Conservation (phyloP, 2,797 vertebrate genomes). For the Notolabrus celidotus region DNA sequence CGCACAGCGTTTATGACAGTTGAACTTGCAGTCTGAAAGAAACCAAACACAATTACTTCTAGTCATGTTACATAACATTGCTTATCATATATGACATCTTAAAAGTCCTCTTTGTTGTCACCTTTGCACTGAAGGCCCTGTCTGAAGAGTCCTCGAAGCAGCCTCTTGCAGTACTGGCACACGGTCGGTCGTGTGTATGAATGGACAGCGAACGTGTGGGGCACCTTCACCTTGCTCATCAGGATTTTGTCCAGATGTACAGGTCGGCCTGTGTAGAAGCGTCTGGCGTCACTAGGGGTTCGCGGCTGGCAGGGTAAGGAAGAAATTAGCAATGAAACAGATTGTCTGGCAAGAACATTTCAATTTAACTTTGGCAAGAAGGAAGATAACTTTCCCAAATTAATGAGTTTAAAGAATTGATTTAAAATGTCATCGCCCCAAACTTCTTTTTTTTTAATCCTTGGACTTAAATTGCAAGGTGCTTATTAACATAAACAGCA, state of each 20-base stretch:
- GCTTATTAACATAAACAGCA: neutral
- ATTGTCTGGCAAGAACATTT: too few species aligned
- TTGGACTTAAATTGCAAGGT: neutral
- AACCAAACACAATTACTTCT: constrained; percentile 12
- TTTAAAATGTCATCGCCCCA: too few species aligned
- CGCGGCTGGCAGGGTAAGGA: constrained; percentile 74
- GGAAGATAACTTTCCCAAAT: neutral
- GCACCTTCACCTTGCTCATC: constrained; percentile 94
- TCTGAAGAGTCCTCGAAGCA: constrained; percentile 92
- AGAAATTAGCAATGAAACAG: neutral
- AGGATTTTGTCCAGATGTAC: constrained; percentile 94
- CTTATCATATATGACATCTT: too few species aligned
- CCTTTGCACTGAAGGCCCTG: constrained; percentile 97
- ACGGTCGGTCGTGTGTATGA: constrained; percentile 94
- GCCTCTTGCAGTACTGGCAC: constrained; percentile 94
- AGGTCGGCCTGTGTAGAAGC: constrained; percentile 90
- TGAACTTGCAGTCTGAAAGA: constrained; percentile 92
- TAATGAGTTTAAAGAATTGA: neutral
- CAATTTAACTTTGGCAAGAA: neutral
- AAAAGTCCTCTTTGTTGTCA: constrained; percentile 42
- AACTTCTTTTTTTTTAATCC: neutral
- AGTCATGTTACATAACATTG: neutral
- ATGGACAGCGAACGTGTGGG: constrained; percentile 94
- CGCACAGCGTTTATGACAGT: constrained; percentile 94
- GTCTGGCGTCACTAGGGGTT: constrained; percentile 84